Conservation (phyloP, 2,797 vertebrate species). For the Champsocephalus esox region DNA sequence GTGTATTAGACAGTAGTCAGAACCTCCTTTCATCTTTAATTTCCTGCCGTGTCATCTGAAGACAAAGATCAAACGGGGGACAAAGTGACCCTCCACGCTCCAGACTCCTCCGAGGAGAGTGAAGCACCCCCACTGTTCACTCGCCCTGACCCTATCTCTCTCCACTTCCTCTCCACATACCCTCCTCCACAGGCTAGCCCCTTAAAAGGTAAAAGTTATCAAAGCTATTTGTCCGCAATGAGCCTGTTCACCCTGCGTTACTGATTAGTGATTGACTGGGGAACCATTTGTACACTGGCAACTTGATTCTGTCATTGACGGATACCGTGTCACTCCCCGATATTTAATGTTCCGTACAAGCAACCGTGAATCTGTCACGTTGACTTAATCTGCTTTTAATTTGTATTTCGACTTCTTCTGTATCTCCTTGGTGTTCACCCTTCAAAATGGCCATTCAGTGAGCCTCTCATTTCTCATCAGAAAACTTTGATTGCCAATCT, state of each 20-base stretch:
- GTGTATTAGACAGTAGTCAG: slow-evolving; percentile 84
- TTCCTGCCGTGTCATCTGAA: slow-evolving; percentile 86
- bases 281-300: slow-evolving; percentile 67
- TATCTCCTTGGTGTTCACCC: slow-evolving; percentile 77
- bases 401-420: slow-evolving; percentile 76
- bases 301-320: slow-evolving; percentile 72
- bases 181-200: slow-evolving; percentile 60
- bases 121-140: slow-evolving; percentile 63
- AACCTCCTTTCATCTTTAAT: slow-evolving; percentile 86
- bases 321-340: slow-evolving; percentile 58
- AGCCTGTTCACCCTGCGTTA: slow-evolving; percentile 74
- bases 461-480: slow-evolving; percentile 81
- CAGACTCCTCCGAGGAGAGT: slow-evolving; percentile 66
- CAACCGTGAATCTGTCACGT: slow-evolving; percentile 56
- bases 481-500: slow-evolving; percentile 87
- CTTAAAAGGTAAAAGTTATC: slow-evolving; percentile 71
- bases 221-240: slow-evolving; percentile 74
- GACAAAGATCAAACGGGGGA: slow-evolving; percentile 86
- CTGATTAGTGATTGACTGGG: slow-evolving; percentile 78
- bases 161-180: slow-evolving; percentile 62
- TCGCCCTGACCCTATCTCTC: slow-evolving; percentile 62
- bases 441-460: slow-evolving; percentile 75
- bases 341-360: slow-evolving; percentile 73
- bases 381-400: slow-evolving; percentile 75
- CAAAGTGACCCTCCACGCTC: slow-evolving; percentile 83